Percentiles rank a stretch among this genome's conserved stretches.
Evolutionary conservation across 1,140 invertebrate species (phyloP).

Genomic region (Aphelenchoides besseyi): DNA sequence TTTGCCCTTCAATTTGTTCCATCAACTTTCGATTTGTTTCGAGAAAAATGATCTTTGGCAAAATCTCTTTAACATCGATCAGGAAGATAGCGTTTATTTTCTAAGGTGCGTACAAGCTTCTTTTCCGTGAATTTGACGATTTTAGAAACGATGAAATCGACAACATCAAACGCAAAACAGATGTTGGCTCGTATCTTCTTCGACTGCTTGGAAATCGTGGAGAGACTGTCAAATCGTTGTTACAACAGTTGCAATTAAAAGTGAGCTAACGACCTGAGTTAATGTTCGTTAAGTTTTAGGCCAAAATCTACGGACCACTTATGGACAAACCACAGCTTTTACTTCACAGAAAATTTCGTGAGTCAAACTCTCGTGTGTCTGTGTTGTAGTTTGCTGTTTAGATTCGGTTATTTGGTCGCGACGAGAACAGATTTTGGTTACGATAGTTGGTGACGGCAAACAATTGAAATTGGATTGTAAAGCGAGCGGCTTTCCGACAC

Average conservation of each 20-base stretch:
- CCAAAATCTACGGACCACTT: slow-evolving; percentile 42
- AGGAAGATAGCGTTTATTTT: slow-evolving; percentile 35
- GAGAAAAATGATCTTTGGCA: slow-evolving; percentile 47
- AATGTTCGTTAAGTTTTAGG: slow-evolving; percentile 27
- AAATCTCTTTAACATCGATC: slow-evolving; percentile 42
- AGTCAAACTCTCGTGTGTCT: slow-evolving; percentile 24
- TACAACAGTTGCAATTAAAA: slow-evolving; percentile 28
- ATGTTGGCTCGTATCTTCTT: slow-evolving; percentile 48
- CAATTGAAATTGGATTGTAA: slow-evolving; percentile 55
- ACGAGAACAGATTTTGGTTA: slow-evolving; percentile 48
- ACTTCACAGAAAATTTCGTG: slow-evolving; percentile 57
- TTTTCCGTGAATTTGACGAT: slow-evolving; percentile 30
- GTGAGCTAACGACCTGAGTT: slow-evolving; percentile 28
- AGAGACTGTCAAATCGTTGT: slow-evolving; percentile 50
- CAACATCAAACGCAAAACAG: slow-evolving; percentile 19
- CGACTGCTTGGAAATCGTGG: slow-evolving; percentile 57
- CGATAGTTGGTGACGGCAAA: slow-evolving; percentile 29
- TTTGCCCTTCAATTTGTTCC: slow-evolving; percentile 44
- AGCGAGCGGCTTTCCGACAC: slow-evolving; percentile 57
- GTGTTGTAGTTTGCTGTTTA: slow-evolving; percentile 28
- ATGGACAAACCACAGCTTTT: slow-evolving; percentile 56
- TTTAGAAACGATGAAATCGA: slow-evolving; percentile 51
- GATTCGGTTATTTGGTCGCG: slow-evolving; percentile 54
- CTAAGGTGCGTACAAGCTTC: slow-evolving; percentile 43
- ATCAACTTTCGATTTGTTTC: slow-evolving; percentile 36